Evolutionary conservation across 2,888 invertebrate genomes (phyloP).

Genomic region (Punctoribates punctum): DNA sequence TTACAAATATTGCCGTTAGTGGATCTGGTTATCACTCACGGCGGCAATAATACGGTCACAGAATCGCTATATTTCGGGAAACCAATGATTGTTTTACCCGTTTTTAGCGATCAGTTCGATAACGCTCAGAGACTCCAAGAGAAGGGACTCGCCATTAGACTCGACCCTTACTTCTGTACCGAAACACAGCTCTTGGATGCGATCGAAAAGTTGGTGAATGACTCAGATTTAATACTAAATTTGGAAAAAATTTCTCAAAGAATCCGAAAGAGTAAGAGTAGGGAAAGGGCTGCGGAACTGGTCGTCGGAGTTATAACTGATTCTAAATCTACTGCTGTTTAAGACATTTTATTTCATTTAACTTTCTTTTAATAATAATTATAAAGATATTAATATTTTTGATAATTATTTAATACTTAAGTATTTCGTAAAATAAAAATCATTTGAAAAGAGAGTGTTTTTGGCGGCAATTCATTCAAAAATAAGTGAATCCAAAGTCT

Average conservation of each 20-base stretch:
- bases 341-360: no score
- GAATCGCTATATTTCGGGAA: slow-evolving; percentile 28
- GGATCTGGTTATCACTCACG: slow-evolving; percentile 37
- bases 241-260: background rate
- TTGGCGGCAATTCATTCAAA: no score
- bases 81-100: slow-evolving; percentile 33
- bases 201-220: background rate
- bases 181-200: slow-evolving; percentile 5
- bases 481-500: no score
- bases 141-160: slow-evolving; percentile 4
- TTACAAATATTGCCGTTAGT: slow-evolving; percentile 1
- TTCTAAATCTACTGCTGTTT: no score
- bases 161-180: slow-evolving; percentile 36
- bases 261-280: background rate
- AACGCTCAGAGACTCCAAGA: slow-evolving; percentile 18
- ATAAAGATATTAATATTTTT: no score
- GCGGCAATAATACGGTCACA: background rate
- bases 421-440: no score
- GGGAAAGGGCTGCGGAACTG: background rate
- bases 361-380: no score
- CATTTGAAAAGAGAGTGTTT: no score
- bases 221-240: background rate
- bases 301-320: background rate
- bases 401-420: no score
- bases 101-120: slow-evolving; percentile 22